phyloP scores from a whole-genome alignment of 2,888 invertebrate species.

The Eubasilissa splendida region DNA sequence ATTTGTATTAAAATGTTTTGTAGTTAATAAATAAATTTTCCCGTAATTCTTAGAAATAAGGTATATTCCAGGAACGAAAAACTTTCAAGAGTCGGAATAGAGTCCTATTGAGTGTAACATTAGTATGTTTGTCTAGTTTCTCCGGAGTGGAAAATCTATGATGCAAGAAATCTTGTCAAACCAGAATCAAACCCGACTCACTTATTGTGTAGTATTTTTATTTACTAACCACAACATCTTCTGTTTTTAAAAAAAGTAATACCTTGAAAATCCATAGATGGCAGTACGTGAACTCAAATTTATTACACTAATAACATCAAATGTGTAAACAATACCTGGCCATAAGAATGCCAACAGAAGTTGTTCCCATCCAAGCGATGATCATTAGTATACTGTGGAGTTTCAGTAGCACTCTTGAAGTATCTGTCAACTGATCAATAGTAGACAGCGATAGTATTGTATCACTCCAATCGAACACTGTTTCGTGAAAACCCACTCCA shows the following conservation, averaged over 20 bases:
- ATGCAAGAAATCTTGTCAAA: too few species aligned
- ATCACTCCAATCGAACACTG: background rate
- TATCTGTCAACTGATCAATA: conserved; percentile 61
- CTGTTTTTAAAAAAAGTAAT: conserved; percentile 73
- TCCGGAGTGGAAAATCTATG: too few species aligned
- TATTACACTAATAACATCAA: background rate
- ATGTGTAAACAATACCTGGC: conserved; percentile 64
- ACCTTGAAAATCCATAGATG: background rate
- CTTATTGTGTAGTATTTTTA: too few species aligned
- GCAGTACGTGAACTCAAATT: background rate
- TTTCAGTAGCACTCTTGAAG: conserved; percentile 75
- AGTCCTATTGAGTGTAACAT: too few species aligned
- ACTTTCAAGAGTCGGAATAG: too few species aligned
- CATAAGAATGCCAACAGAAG: conserved; percentile 81
- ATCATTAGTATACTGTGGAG: conserved; percentile 86
- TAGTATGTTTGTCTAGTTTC: too few species aligned
- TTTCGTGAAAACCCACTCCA: background rate
- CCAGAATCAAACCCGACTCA: background rate
- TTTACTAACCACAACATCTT: conserved; percentile 61
- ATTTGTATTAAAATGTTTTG: too few species aligned
- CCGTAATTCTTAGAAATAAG: too few species aligned
- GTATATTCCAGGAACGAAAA: too few species aligned
- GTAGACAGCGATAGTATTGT: conserved; percentile 3
- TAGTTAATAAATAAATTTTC: too few species aligned
- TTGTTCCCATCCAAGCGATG: conserved; percentile 84